A percentile compares a stretch with the other conserved stretches of the same genome.
These are phyloP conservation scores for Platyrinchus mystaceus DNA, from an alignment of 2,797 vertebrate species.

Conservation along the genomic window DNA sequence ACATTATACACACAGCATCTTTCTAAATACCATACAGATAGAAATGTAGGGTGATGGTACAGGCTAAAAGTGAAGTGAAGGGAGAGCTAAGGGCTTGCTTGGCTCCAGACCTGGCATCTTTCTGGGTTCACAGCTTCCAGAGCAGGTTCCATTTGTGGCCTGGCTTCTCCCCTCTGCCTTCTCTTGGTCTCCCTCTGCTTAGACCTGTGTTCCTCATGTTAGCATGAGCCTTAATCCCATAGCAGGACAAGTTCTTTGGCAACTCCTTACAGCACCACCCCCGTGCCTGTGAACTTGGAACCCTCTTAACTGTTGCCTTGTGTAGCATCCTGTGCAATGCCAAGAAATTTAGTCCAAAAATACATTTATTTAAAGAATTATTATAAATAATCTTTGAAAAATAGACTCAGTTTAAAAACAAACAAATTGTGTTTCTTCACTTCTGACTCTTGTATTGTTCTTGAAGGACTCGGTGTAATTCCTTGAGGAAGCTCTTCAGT, in stretches of 20 bases:
- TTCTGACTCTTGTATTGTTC: neutral
- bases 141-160: neutral
- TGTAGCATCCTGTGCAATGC: neutral
- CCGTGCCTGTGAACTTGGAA: neutral
- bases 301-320: neutral
- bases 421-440: neutral
- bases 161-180: neutral
- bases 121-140: neutral
- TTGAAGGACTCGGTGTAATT: neutral
- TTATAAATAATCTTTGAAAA: slow-evolving; percentile 70
- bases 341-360: slow-evolving; percentile 10
- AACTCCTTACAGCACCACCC: neutral
- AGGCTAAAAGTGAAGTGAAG: neutral
- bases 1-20: rapidly evolving
- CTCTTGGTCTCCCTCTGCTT: neutral
- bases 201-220: neutral
- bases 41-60: neutral
- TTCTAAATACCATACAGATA: neutral
- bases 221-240: neutral
- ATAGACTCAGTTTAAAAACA: slow-evolving; percentile 14
- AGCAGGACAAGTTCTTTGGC: neutral
- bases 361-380: slow-evolving; percentile 71
- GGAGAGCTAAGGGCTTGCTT: neutral
- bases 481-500: slow-evolving; percentile 16
- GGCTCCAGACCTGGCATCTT: neutral